Evolutionary conservation across 2,888 invertebrate species (phyloP).

Genomic region (Ectemnius lituratus): DNA sequence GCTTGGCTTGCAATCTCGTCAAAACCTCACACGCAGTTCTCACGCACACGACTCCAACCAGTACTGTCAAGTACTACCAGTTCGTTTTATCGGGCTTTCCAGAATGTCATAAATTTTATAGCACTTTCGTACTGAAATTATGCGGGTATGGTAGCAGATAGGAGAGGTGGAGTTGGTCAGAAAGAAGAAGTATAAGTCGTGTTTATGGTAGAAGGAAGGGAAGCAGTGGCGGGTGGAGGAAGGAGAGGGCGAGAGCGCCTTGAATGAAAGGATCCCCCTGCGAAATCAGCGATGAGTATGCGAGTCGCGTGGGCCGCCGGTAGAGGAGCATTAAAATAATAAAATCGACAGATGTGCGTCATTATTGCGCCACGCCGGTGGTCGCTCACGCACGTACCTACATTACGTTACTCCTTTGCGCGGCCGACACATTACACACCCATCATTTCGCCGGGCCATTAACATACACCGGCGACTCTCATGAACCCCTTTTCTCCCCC

Average conservation of each 20-base stretch:
- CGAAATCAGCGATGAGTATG: conserved; percentile 64
- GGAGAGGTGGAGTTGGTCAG: too few relatives aligned
- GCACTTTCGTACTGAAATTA: too few relatives aligned
- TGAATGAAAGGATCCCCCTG: conserved; percentile 54
- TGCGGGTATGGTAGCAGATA: too few relatives aligned
- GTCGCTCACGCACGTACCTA: conserved; percentile 51
- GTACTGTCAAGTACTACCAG: too few relatives aligned
- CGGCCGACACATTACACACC: conserved; percentile 65
- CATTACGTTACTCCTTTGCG: conserved; percentile 50
- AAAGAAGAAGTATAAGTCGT: too few relatives aligned
- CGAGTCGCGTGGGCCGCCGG: conserved; percentile 69
- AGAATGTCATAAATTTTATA: too few relatives aligned
- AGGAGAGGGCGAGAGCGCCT: conserved; percentile 10
- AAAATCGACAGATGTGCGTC: conserved; percentile 74
- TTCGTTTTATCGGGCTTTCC: too few relatives aligned
- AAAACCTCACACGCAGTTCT: too few relatives aligned
- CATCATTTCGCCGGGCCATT: conserved; percentile 66
- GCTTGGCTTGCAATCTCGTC: neutral
- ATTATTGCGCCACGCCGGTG: conserved; percentile 73
- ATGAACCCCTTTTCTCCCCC: conserved; percentile 28
- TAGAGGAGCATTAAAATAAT: conserved; percentile 71
- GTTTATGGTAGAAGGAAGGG: too few relatives aligned
- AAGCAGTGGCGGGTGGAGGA: neutral
- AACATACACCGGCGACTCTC: conserved; percentile 57
- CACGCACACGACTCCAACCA: too few relatives aligned